These are phyloP conservation scores for Grantiella picta DNA, from an alignment of 2,113 vertebrate genomes.

Conservation along the genomic window DNA sequence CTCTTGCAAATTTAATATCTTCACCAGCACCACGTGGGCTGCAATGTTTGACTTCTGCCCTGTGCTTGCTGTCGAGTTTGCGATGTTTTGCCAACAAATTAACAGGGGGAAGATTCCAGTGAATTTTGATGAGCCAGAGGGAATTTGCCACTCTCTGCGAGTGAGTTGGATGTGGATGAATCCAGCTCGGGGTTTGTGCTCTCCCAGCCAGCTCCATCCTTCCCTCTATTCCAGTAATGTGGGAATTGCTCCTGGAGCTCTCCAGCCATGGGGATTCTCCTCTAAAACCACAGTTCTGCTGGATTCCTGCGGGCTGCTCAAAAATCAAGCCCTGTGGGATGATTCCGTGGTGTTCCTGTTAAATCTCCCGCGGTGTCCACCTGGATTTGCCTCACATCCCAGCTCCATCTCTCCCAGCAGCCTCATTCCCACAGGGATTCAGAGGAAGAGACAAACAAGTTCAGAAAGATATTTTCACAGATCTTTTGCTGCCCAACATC, in stretches of 20 bases:
- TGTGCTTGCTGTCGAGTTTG: neutral
- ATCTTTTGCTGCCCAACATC: neutral
- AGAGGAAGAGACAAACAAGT: neutral
- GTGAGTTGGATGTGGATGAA: neutral
- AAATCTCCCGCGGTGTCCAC: neutral
- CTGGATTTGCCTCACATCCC: neutral
- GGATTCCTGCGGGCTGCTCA: neutral
- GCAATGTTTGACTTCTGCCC: neutral
- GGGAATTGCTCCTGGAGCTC: neutral
- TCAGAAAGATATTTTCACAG: neutral
- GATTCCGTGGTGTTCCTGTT: neutral
- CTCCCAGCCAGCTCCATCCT: neutral
- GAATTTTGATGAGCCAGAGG: neutral
- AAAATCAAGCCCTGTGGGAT: accelerated
- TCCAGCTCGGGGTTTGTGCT: neutral
- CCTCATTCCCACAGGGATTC: neutral
- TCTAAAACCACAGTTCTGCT: neutral
- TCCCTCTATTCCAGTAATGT: neutral
- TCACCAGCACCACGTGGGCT: neutral
- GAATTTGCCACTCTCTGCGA: neutral
- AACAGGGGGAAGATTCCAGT: neutral
- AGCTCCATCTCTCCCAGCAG: neutral
- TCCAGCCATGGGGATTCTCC: neutral
- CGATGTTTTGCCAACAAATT: neutral
- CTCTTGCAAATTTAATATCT: neutral